Conservation (phyloP, 1,140 invertebrate genomes). For the Euglossa dilemma region DNA sequence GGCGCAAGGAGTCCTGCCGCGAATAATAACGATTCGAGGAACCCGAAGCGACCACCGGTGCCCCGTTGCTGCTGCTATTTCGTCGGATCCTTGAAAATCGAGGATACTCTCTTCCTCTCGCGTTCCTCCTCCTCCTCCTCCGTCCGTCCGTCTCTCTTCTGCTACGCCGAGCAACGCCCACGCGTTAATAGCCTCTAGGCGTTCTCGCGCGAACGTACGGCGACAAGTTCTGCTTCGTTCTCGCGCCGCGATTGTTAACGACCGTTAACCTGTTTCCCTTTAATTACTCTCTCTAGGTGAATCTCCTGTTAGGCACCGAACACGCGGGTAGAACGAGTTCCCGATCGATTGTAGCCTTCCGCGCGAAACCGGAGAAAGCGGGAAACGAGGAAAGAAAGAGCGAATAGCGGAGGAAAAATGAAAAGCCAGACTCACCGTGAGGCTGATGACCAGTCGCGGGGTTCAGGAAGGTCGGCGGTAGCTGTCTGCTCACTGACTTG, state of each 20-base stretch:
- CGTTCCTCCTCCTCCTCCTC: too few species aligned
- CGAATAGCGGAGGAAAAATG: too few species aligned
- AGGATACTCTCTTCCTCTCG: not conserved
- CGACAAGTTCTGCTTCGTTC: conserved; percentile 4
- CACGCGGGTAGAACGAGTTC: too few species aligned
- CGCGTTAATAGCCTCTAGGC: conserved; percentile 37
- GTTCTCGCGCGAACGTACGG: not conserved
- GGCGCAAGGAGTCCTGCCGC: not conserved
- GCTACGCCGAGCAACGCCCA: conserved; percentile 26
- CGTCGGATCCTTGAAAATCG: conserved; percentile 26
- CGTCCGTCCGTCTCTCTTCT: not conserved
- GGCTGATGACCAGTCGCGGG: conserved; percentile 73
- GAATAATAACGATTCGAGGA: conserved; percentile 32
- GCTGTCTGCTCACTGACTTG: conserved; percentile 80
- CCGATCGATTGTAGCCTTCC: too few species aligned
- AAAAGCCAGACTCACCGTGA: conserved; percentile 67
- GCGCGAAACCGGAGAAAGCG: too few species aligned
- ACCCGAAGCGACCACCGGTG: not conserved
- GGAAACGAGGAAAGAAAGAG: too few species aligned
- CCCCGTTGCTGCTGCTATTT: not conserved
- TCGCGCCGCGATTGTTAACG: conserved; percentile 18
- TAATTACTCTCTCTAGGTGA: conserved; percentile 11
- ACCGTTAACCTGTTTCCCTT: conserved; percentile 7
- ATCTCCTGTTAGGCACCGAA: not conserved
- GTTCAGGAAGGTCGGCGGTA: conserved; percentile 79